phyloP scores from a whole-genome alignment of 2,797 vertebrate genomes.

The Nyctalus aviator region DNA sequence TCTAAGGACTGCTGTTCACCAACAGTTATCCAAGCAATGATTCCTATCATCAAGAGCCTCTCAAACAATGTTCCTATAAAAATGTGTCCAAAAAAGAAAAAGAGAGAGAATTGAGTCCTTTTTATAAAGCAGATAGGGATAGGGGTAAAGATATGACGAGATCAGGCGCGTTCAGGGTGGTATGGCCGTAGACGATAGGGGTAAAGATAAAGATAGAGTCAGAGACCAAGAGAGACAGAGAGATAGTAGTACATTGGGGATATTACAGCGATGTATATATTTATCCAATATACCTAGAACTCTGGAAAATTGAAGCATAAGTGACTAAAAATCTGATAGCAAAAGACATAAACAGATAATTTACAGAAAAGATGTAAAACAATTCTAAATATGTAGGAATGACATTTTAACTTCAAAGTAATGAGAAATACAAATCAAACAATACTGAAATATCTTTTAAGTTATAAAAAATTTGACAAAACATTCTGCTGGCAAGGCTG shows the following conservation, averaged over 20 bases:
- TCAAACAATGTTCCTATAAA: conserved; percentile 36
- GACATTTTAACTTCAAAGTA: conserved; percentile 2
- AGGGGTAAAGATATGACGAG: not conserved
- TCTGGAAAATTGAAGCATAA: not conserved
- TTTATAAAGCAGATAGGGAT: not conserved
- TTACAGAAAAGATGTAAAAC: not conserved
- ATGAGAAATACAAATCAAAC: conserved; percentile 31
- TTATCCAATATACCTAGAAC: not conserved
- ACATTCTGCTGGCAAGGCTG: not conserved
- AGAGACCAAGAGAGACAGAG: not conserved
- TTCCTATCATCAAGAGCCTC: not conserved
- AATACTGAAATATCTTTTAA: not conserved
- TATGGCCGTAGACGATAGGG: too few species aligned
- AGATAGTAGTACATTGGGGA: not conserved
- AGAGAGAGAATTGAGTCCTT: not conserved
- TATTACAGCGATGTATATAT: not conserved
- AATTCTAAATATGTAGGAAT: conserved; percentile 1
- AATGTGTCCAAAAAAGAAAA: not conserved
- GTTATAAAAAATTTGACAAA: conserved; percentile 8
- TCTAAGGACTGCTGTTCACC: not conserved
- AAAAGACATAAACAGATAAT: not conserved
- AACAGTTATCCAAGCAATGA: conserved; percentile 25
- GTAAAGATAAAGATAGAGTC: not conserved
- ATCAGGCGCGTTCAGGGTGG: too few species aligned
- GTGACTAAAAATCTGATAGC: not conserved